Evolutionary conservation across 1,140 invertebrate species (phyloP).

Genomic region (Polypedilum vanderplanki): DNA sequence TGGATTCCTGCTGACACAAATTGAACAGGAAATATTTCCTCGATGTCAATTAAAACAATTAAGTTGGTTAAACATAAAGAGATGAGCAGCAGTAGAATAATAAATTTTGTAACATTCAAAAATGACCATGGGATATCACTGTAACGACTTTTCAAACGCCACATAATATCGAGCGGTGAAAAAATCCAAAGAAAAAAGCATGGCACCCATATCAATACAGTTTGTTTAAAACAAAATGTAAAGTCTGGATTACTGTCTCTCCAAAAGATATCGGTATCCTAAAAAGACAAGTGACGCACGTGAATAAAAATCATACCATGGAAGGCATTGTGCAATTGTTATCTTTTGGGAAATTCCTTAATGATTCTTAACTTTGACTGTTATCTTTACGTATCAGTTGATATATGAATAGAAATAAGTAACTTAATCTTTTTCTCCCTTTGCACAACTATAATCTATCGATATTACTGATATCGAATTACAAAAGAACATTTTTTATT

Average conservation of each 20-base stretch:
- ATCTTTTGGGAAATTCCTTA: no score
- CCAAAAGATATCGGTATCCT: constrained; percentile 67
- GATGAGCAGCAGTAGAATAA: constrained; percentile 54
- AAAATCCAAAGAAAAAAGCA: constrained; percentile 72
- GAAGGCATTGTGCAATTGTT: no score
- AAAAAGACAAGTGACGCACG: constrained; percentile 38
- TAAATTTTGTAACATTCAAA: constrained; percentile 65
- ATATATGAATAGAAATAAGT: no score
- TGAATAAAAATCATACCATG: no score
- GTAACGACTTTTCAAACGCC: constrained; percentile 61
- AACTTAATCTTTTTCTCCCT: no score
- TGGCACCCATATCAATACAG: constrained; percentile 73
- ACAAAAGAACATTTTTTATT: no score
- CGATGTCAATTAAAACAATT: constrained; percentile 46
- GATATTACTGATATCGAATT: no score
- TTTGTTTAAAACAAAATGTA: constrained; percentile 76
- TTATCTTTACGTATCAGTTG: no score
- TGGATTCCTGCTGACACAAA: constrained; percentile 63
- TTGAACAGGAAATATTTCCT: constrained; percentile 53
- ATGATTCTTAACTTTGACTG: no score
- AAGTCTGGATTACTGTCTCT: constrained; percentile 70
- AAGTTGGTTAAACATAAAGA: constrained; percentile 54
- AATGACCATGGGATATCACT: constrained; percentile 68
- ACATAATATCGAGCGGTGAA: constrained; percentile 62
- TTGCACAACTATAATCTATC: no score